phyloP scores from a whole-genome alignment of 2,113 vertebrate species.

The Indri indri region DNA sequence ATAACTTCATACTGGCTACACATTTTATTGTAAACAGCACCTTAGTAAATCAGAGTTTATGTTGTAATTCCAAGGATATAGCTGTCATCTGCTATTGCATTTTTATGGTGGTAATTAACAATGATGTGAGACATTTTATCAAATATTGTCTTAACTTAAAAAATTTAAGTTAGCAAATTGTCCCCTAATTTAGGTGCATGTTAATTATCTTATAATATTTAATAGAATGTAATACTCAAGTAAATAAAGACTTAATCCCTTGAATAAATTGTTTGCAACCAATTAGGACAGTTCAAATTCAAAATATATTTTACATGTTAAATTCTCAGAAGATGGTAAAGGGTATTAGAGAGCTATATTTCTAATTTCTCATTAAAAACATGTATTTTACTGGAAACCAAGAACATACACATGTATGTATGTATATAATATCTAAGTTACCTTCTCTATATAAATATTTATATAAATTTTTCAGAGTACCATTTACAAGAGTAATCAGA shows the following conservation, averaged over 20 bases:
- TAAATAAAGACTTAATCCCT: not conserved
- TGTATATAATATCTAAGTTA: not conserved
- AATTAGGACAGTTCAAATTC: not conserved
- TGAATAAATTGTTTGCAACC: not conserved
- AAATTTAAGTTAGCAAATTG: not conserved
- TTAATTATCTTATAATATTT: not conserved
- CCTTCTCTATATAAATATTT: not conserved
- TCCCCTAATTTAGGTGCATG: not conserved
- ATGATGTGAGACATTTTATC: not conserved
- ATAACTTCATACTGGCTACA: not conserved
- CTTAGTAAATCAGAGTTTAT: not conserved
- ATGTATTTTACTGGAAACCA: not conserved
- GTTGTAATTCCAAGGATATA: not conserved
- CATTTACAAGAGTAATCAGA: not conserved
- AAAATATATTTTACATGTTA: not conserved
- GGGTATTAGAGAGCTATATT: not conserved
- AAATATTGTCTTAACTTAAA: not conserved
- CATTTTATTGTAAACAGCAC: not conserved
- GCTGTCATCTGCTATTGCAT: not conserved
- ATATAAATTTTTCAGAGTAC: not conserved
- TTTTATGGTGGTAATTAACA: not conserved
- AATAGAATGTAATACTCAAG: not conserved
- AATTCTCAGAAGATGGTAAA: not conserved
- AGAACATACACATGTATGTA: not conserved
- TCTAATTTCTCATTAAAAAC: constrained; percentile 11